Percentiles rank a stretch among this genome's conserved stretches.
Evolutionary conservation across 2,797 vertebrate species (phyloP).

Genomic region (Sarcophilus harrisii): DNA sequence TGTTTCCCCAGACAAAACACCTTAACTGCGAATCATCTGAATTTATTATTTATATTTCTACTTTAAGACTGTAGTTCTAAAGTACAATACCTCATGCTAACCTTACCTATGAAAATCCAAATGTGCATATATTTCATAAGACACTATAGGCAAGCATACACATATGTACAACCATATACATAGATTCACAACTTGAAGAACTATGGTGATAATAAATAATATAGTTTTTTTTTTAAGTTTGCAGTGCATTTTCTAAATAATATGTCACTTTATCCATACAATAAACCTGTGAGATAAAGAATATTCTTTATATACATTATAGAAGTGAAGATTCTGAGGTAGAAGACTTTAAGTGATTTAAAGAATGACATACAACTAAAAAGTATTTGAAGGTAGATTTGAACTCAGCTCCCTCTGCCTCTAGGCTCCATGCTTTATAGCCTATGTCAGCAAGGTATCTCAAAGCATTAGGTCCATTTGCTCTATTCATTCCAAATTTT

Average conservation of each 20-base stretch:
- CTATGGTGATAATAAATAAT: neutral
- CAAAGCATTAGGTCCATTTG: neutral
- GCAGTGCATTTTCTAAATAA: neutral
- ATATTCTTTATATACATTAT: neutral
- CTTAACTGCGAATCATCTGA: neutral
- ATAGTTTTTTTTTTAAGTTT: neutral
- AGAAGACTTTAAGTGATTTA: neutral
- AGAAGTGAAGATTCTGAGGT: neutral
- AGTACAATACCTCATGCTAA: neutral
- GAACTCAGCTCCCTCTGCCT: neutral
- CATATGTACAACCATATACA: too few species aligned
- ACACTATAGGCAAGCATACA: neutral
- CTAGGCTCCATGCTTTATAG: neutral
- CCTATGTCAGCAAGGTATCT: neutral
- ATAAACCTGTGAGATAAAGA: neutral
- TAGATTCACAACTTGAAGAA: neutral
- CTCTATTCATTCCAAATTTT: neutral
- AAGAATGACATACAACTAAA: accelerated
- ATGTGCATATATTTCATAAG: neutral
- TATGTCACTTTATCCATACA: neutral
- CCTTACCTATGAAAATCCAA: neutral
- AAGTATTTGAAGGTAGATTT: neutral
- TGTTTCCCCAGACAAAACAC: neutral
- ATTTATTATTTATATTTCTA: neutral
- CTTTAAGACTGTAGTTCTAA: neutral